Evolutionary conservation across 2,113 vertebrate species (phyloP).

Genomic region (Lophius piscatorius): DNA sequence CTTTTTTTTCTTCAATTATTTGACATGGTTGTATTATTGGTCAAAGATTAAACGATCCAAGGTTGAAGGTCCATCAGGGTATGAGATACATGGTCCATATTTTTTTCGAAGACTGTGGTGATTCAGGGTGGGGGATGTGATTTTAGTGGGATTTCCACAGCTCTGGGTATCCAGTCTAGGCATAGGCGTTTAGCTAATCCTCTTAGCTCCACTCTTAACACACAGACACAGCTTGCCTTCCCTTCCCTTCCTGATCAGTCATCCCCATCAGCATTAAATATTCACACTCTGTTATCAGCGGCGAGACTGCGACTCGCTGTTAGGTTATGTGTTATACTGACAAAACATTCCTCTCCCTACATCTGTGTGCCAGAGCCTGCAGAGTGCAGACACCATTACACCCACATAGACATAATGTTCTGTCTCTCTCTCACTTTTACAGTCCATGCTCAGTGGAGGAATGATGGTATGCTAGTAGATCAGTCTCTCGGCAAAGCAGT

Average conservation of each 20-base stretch:
- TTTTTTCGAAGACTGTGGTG: slow-evolving; percentile 39
- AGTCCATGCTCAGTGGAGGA: slow-evolving; percentile 33
- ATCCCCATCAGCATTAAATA: slow-evolving; percentile 48
- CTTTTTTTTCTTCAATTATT: slow-evolving; percentile 34
- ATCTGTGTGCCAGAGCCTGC: slow-evolving; percentile 1
- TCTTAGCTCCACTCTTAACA: slow-evolving; percentile 76
- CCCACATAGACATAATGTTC: slow-evolving; percentile 5
- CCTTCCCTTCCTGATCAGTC: slow-evolving; percentile 59
- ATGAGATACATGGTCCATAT: slow-evolving; percentile 19
- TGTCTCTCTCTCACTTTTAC: not conserved
- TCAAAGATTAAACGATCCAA: slow-evolving; percentile 26
- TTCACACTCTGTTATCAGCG: slow-evolving; percentile 53
- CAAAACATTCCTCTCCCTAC: slow-evolving; percentile 12
- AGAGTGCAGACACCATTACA: not conserved
- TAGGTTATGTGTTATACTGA: slow-evolving; percentile 14
- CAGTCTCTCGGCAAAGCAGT: slow-evolving; percentile 72
- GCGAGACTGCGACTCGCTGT: slow-evolving; percentile 19
- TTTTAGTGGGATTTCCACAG: slow-evolving; percentile 73
- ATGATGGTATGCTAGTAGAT: slow-evolving; percentile 67
- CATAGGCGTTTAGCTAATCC: slow-evolving; percentile 79
- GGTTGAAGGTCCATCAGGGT: slow-evolving; percentile 41
- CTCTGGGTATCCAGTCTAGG: slow-evolving; percentile 72
- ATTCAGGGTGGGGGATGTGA: slow-evolving; percentile 57
- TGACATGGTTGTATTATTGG: slow-evolving; percentile 34
- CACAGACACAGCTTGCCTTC: slow-evolving; percentile 66